phyloP scores from a whole-genome alignment of 2,888 invertebrate genomes.

The Euzophera pinguis region DNA sequence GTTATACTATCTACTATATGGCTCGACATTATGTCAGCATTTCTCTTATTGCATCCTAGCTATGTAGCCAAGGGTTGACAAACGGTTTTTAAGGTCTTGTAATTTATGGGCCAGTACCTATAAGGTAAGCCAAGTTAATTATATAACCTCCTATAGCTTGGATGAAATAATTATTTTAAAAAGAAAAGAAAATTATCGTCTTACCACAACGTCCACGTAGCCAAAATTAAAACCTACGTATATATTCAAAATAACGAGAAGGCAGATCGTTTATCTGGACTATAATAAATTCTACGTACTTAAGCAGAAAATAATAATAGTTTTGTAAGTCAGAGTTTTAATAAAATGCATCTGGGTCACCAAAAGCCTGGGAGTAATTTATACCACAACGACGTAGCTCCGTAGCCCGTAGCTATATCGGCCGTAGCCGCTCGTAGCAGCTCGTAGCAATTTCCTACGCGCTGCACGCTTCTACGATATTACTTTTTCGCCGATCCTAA shows the following conservation, averaged over 20 bases:
- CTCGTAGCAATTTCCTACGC: conserved; percentile 46
- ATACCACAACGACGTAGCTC: conserved; percentile 19
- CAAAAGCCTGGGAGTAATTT: conserved; percentile 21
- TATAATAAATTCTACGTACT: background rate
- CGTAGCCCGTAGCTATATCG: conserved; percentile 5
- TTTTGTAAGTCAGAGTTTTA: conserved; percentile 12
- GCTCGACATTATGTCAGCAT: too few species aligned
- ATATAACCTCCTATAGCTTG: too few species aligned
- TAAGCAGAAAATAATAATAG: conserved; percentile 3
- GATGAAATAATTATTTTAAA: too few species aligned
- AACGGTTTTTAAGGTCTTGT: too few species aligned
- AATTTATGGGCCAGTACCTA: too few species aligned
- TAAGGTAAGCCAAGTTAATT: too few species aligned
- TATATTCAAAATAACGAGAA: background rate
- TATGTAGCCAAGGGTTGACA: too few species aligned
- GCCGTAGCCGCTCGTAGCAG: conserved; percentile 25
- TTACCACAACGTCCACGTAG: too few species aligned
- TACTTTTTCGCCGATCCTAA: conserved; percentile 46
- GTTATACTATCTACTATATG: too few species aligned
- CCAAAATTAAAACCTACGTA: too few species aligned
- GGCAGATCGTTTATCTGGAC: background rate
- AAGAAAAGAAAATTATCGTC: too few species aligned
- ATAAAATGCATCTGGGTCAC: conserved; percentile 26
- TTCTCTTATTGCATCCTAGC: too few species aligned
- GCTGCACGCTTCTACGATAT: conserved; percentile 46